These are phyloP conservation scores for Tyrannus savana DNA, from an alignment of 2,113 vertebrate species.

Conservation along the genomic window DNA sequence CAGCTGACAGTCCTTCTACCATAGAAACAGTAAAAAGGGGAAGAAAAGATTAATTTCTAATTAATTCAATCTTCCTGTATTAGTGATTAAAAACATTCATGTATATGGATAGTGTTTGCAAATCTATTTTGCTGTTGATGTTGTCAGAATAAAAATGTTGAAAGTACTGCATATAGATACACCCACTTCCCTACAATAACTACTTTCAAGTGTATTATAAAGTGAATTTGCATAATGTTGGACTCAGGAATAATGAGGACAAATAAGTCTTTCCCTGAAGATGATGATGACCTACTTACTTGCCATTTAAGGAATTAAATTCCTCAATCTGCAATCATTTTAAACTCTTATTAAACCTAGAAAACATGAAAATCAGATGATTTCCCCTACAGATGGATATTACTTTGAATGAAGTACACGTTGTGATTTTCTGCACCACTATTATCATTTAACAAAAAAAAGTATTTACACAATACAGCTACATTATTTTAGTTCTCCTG, in stretches of 20 bases:
- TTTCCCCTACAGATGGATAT: neutral
- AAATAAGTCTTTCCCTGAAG: slow-evolving; percentile 47
- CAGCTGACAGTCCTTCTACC: neutral
- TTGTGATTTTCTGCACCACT: neutral
- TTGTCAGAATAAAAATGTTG: neutral
- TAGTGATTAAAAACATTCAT: neutral
- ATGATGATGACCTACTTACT: slow-evolving; percentile 59
- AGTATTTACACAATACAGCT: neutral
- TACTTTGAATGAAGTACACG: neutral
- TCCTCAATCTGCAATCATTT: neutral
- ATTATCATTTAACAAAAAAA: neutral
- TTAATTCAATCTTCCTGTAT: neutral
- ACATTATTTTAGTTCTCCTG: neutral
- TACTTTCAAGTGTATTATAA: neutral
- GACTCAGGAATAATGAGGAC: slow-evolving; percentile 14
- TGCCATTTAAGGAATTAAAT: slow-evolving; percentile 30
- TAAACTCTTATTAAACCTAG: neutral
- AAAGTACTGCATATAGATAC: neutral
- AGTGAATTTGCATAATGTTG: neutral
- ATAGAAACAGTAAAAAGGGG: neutral
- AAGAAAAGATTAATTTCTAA: neutral
- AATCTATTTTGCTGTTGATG: neutral
- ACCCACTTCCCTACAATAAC: neutral
- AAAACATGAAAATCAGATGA: neutral
- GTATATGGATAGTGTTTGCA: neutral